Evolutionary conservation across 2,113 vertebrate genomes (phyloP), one percentile per base, ranked within the genome.

Genomic region (Lagopus muta): DNA sequence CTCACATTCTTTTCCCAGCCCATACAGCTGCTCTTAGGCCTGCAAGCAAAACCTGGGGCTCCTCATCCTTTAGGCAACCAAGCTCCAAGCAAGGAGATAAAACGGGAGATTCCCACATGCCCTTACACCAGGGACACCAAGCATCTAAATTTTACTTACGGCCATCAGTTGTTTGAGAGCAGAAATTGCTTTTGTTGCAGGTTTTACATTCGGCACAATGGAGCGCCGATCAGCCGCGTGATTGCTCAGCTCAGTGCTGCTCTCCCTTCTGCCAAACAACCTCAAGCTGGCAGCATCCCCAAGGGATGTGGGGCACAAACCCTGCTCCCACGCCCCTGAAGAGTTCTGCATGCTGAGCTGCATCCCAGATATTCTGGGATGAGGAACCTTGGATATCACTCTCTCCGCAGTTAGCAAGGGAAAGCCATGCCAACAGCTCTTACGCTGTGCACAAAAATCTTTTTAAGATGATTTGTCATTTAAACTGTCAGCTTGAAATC

Each of bases 401-500:
- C 55, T 87, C 19, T 25, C 74, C 47, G 21, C 28, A 77, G 43
- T 74, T 30, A 80, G 60, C 65, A 75, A 57, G 67, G 79, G 50
- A 82, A 86, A 95, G 55, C 3, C 85, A 81, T 72, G 47, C 30
- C 62, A 82, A 52, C 64, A 72, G 72, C 74, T 67, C 66, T 82
- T 45, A 88, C 55, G 13, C 72, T 43, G 64, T 13, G 71, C 78
- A 58, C 64, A 83, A 22, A 62, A 62, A 62, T 45, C 55, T 78
- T 90, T 86, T 72, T 77, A 92, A 90, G 87, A 82, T 72, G 62
- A 85, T 82, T 81, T 77, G 69, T 88, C 91, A 94, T 66, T 87
- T 71, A 81, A 92, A 74, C 22, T 94, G 91, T 81, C 93, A 88
- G 73, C n/a, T 38, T 86, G 85, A 91, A 95, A 88, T 45, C 69